Evolutionary conservation across 2,888 invertebrate genomes (phyloP).

Genomic region (Adelognathus sp.): DNA sequence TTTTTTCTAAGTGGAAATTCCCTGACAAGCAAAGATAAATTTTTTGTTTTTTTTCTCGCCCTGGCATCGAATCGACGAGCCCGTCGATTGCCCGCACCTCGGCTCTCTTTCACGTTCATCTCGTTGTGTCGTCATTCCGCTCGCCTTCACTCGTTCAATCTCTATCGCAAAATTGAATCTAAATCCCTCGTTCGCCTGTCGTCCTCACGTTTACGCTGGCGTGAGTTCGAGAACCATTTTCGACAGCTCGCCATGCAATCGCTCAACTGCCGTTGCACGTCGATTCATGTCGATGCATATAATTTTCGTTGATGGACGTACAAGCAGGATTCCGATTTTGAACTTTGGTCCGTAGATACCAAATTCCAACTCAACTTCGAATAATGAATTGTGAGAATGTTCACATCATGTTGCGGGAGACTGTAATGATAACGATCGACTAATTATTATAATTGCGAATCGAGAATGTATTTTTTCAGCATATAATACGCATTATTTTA

Average conservation of each 20-base stretch:
- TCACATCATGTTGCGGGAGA: background rate
- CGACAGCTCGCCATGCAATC: slow-evolving; percentile 17
- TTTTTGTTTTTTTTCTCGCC: no score
- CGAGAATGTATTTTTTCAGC: no score
- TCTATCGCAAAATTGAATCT: slow-evolving; percentile 50
- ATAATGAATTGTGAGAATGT: background rate
- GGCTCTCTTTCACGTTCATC: background rate
- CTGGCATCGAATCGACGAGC: no score
- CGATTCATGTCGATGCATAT: slow-evolving; percentile 6
- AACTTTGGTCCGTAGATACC: background rate
- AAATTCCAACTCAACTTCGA: background rate
- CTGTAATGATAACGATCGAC: no score
- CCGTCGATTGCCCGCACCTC: slow-evolving; percentile 15
- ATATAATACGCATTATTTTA: no score
- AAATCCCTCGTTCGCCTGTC: slow-evolving; percentile 35
- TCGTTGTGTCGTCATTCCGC: slow-evolving; percentile 36
- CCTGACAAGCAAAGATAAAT: no score
- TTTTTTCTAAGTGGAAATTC: no score
- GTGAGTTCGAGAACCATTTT: slow-evolving; percentile 39
- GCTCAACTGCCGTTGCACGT: background rate
- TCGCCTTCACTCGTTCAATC: slow-evolving; percentile 38
- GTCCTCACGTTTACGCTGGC: slow-evolving; percentile 29
- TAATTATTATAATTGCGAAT: no score
- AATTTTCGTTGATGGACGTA: background rate
- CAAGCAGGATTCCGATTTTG: background rate